Base-by-base conservation (phyloP, 1,140 invertebrate species). In the Stenopsyche tienmushanensis region DNA sequence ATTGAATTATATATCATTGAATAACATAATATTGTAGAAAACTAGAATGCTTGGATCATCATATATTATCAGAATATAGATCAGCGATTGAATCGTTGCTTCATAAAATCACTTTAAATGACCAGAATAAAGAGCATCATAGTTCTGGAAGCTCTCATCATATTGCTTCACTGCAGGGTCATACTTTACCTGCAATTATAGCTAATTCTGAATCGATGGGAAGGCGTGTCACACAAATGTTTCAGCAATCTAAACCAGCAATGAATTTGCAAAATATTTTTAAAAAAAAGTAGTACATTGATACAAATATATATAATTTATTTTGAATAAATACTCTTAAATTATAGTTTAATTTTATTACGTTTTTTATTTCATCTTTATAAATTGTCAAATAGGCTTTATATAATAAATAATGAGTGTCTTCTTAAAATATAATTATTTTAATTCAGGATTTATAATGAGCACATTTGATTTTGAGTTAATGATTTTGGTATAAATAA, bases 401-500 rank as follows among this genome's bases (percentile, higher is more conserved):
- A n/a, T n/a, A n/a, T n/a, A n/a, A n/a, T n/a, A n/a, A n/a, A n/a
- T n/a, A n/a, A n/a, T n/a, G n/a, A n/a, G n/a, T n/a, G n/a, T n/a
- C n/a, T n/a, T n/a, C n/a, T n/a, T n/a, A n/a, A n/a, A n/a, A n/a
- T n/a, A n/a, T n/a, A n/a, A n/a, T n/a, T n/a, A n/a, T n/a, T n/a
- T n/a, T n/a, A n/a, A n/a, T n/a, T n/a, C n/a, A n/a, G n/a, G n/a
- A n/a, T n/a, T n/a, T n/a, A n/a, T n/a, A n/a, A n/a, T n/a, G n/a
- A n/a, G n/a, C n/a, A n/a, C n/a, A n/a, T n/a, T n/a, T n/a, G n/a
- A n/a, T n/a, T n/a, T n/a, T n/a, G n/a, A n/a, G n/a, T n/a, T n/a
- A n/a, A n/a, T n/a, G 82, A 86, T 65, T 85, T 82, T 7, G 87
- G 87, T 3, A 82, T 49, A 20, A 85, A 68, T 2, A 77, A 72